These are phyloP conservation scores for Galerucella calmariensis DNA, from an alignment of 2,888 invertebrate species.

Conservation along the genomic window DNA sequence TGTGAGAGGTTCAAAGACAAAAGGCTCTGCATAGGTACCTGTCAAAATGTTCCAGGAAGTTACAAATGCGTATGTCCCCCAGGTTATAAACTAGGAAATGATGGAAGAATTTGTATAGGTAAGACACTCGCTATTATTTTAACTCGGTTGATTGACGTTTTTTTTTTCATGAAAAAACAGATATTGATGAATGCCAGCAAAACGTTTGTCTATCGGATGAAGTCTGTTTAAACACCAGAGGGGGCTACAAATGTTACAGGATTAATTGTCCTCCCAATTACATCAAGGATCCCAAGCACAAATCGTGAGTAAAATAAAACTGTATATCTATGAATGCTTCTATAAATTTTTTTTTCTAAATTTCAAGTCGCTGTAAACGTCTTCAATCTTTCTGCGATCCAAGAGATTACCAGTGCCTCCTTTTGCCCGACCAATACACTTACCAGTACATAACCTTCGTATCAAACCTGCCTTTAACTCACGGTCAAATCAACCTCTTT, in stretches of 20 bases:
- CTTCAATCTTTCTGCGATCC: constrained; percentile 76
- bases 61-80: constrained; percentile 83
- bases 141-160: neutral
- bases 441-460: constrained; percentile 95
- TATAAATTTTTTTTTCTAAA: neutral
- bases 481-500: constrained; percentile 80
- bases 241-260: constrained; percentile 86
- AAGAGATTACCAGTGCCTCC: constrained; percentile 80
- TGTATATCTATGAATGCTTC: neutral
- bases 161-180: constrained; percentile 57
- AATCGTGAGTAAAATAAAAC: constrained; percentile 74
- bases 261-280: constrained; percentile 90
- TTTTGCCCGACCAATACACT: constrained; percentile 86
- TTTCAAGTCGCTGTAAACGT: constrained; percentile 83
- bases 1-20: constrained; percentile 81
- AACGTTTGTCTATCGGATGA: constrained; percentile 71
- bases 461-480: constrained; percentile 77
- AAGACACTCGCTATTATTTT: constrained; percentile 46
- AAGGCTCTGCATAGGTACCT: constrained; percentile 79
- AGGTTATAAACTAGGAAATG: constrained; percentile 80
- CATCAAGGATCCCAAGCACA: constrained; percentile 77
- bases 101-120: constrained; percentile 88
- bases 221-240: constrained; percentile 91
- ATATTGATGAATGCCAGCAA: constrained; percentile 78
- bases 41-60: constrained; percentile 89